Conservation (phyloP, 2,888 invertebrate genomes). For the Morpho achilles region DNA sequence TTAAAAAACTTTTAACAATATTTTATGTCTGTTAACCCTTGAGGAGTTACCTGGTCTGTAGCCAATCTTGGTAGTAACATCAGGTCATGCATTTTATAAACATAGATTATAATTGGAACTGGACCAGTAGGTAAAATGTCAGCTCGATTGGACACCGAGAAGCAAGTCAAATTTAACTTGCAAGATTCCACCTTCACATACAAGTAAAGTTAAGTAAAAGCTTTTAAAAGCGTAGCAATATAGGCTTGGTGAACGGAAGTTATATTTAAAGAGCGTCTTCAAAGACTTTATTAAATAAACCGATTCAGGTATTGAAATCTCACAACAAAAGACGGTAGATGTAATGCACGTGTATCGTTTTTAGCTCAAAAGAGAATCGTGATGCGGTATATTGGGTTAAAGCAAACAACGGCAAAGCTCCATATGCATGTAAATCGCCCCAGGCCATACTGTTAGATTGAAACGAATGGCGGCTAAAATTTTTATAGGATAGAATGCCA, state of each 20-base stretch:
- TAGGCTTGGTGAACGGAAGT: conserved; percentile 1
- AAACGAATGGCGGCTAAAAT: conserved; percentile 59
- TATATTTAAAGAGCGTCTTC: conserved; percentile 12
- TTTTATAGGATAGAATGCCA: conserved; percentile 55
- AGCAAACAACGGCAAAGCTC: conserved; percentile 51
- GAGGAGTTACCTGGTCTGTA: too few species aligned
- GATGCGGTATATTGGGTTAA: conserved; percentile 46
- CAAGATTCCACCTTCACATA: too few species aligned
- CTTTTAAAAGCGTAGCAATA: background rate
- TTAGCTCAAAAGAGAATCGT: conserved; percentile 29
- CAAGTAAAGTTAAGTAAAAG: too few species aligned
- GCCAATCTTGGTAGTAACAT: too few species aligned
- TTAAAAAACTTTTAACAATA: too few species aligned
- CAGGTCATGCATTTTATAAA: too few species aligned
- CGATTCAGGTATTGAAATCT: conserved; percentile 13
- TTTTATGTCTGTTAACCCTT: too few species aligned
- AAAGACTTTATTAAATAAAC: conserved; percentile 14
- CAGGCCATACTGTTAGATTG: conserved; percentile 59
- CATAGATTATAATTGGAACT: too few species aligned
- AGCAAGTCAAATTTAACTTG: too few species aligned
- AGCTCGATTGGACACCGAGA: too few species aligned
- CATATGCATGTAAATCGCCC: conserved; percentile 69
- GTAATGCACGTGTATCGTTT: conserved; percentile 23
- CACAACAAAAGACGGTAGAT: conserved; percentile 22
- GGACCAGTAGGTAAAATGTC: too few species aligned